Evolutionary conservation across 2,888 invertebrate species (phyloP).

Genomic region (Peribatodes rhomboidaria): DNA sequence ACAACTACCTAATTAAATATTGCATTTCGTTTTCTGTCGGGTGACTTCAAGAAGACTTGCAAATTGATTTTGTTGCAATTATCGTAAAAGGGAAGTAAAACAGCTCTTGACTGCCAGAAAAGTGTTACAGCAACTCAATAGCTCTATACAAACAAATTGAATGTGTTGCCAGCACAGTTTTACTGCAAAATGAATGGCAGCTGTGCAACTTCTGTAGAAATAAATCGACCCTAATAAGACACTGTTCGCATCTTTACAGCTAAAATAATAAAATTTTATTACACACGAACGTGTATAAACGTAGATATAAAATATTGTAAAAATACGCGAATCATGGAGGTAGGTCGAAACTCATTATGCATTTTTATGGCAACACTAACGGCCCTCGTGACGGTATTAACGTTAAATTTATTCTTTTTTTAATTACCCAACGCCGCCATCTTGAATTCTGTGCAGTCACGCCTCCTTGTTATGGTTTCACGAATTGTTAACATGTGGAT

Average conservation of each 20-base stretch:
- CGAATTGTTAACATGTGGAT: constrained; percentile 40
- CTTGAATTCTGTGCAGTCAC: constrained; percentile 54
- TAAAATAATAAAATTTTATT: constrained; percentile 41
- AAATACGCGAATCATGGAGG: constrained; percentile 23
- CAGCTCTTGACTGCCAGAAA: constrained; percentile 21
- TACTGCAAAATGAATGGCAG: constrained; percentile 37
- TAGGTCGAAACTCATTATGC: constrained; percentile 38
- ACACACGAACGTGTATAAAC: constrained; percentile 31
- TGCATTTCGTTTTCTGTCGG: background rate
- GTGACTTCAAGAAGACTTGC: background rate
- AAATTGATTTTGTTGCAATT: constrained; percentile 21
- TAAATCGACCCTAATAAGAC: constrained; percentile 35
- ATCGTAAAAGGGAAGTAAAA: constrained; percentile 17
- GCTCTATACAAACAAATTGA: constrained; percentile 43
- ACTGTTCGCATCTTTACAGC: constrained; percentile 32
- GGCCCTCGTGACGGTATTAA: constrained; percentile 56
- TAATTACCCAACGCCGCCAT: constrained; percentile 60
- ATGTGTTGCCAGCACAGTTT: constrained; percentile 36
- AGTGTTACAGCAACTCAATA: constrained; percentile 22
- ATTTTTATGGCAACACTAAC: constrained; percentile 38
- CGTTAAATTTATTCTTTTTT: constrained; percentile 52
- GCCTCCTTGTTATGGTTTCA: constrained; percentile 51
- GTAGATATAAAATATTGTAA: constrained; percentile 25
- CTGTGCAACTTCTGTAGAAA: constrained; percentile 29
- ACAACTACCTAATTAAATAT: too few species aligned